Base-by-base conservation (phyloP, 2,888 invertebrate genomes). In the Morinoia aosen region DNA sequence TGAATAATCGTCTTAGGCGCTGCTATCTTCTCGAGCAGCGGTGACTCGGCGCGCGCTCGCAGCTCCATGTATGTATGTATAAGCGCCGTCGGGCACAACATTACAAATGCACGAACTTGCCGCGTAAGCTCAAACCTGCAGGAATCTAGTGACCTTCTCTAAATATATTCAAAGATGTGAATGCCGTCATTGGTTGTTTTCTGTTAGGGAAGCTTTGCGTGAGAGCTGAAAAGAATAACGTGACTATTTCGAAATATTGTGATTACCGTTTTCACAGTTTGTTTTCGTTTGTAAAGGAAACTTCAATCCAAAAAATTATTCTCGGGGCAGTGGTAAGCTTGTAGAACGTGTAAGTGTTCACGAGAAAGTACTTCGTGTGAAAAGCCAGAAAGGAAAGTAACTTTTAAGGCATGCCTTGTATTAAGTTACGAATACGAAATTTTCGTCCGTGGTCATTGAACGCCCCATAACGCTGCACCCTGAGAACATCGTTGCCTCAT, bases 21-120 rank as follows among this genome's bases (percentile, higher is more conserved):
- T 56, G 93, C 93, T 93, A 93, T 93, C 93, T 93, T 56, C 93
- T 57, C 57, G 56, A 33, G 58, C 93, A 93, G 93, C 93, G 93
- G 58, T 48, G 93, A 90, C 90, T 40, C 90, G 48, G 33, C 40
- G 39, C 16, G 40, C 1, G 90, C 90, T 40, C n/a, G 16, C 64
- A 33, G 19, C 90, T 39, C 12, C 90, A 33, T 48, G 48, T 4
- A 48, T 48, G 48, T 48, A 5, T 48, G 76, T 76, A 16, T 76
- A 33, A 76, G 76, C 33, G 25, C 76, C 25, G 19, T 19, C 25
- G 2, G 76, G 76, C 76, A 76, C 25, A 76, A 76, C 25, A 76
- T 76, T 25, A 76, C 33, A 76, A 76, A 19, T 76, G 7, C 76
- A 76, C 25, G 76, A 33, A 76, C 76, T 25, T 10, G 33, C 76